These are phyloP conservation scores for Rhodinocichla rosea DNA, from an alignment of 2,113 vertebrate genomes.

Conservation along the genomic window DNA sequence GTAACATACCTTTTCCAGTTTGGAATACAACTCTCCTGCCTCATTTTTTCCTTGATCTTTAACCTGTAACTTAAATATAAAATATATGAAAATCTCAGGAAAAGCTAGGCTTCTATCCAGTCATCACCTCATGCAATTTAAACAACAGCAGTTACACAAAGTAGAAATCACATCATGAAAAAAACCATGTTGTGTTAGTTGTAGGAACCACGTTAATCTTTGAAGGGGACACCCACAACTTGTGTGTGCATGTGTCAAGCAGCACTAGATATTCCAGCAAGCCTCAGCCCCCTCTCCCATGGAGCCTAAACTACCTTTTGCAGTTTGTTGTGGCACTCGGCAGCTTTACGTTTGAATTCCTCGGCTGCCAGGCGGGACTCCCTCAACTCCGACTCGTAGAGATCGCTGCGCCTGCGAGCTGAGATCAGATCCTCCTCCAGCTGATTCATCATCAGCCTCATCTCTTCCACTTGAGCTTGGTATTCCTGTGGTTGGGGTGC, in stretches of 20 bases:
- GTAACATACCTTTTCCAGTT: slow-evolving; percentile 89
- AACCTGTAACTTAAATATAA: slow-evolving; percentile 78
- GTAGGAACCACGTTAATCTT: background rate
- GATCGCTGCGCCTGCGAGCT: slow-evolving; percentile 92
- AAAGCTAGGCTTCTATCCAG: background rate
- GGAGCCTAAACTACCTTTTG: slow-evolving; percentile 83
- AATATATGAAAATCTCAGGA: slow-evolving; percentile 1
- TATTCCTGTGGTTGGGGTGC: slow-evolving; percentile 81
- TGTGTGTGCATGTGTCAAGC: background rate
- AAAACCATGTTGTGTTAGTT: background rate
- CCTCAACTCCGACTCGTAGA: slow-evolving; percentile 93
- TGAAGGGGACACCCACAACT: background rate
- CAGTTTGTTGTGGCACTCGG: slow-evolving; percentile 91
- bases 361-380: slow-evolving; percentile 91
- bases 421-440: slow-evolving; percentile 96
- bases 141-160: background rate
- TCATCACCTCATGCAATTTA: background rate
- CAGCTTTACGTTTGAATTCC: slow-evolving; percentile 92
- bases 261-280: background rate
- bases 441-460: slow-evolving; percentile 94
- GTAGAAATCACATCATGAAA: background rate
- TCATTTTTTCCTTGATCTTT: slow-evolving; percentile 96
- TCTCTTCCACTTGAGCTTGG: slow-evolving; percentile 96
- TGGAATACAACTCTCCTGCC: slow-evolving; percentile 85
- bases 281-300: background rate